A percentile compares a stretch with the other conserved stretches of the same genome.
Evolutionary conservation across 2,888 invertebrate genomes (phyloP).

Genomic region (Ariolimax columbianus): DNA sequence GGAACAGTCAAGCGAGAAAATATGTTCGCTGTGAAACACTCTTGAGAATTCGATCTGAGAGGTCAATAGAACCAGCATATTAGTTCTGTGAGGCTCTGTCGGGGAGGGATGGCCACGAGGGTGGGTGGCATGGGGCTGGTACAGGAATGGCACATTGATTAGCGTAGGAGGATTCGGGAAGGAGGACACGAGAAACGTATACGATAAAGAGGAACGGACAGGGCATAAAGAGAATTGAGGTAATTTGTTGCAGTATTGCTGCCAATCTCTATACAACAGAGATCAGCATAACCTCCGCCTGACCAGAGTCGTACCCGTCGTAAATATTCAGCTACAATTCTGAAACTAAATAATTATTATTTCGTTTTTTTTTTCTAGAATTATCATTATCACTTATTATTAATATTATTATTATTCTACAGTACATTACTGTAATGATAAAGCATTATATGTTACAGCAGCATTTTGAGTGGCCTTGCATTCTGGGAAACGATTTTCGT

Average conservation of each 20-base stretch:
- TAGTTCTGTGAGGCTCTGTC: background rate
- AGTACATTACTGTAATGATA: too few relatives aligned
- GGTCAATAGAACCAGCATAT: background rate
- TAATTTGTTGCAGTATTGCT: background rate
- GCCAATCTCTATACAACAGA: too few relatives aligned
- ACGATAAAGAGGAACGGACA: background rate
- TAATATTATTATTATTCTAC: too few relatives aligned
- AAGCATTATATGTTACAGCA: too few relatives aligned
- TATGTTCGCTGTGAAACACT: background rate
- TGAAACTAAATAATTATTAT: too few relatives aligned
- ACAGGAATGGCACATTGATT: background rate
- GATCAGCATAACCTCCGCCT: too few relatives aligned
- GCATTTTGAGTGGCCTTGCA: too few relatives aligned
- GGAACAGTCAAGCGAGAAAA: background rate
- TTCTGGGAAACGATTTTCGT: too few relatives aligned
- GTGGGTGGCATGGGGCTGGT: background rate
- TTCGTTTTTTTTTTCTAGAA: too few relatives aligned
- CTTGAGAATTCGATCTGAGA: background rate
- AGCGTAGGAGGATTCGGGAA: conserved; percentile 1
- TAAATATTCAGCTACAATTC: too few relatives aligned
- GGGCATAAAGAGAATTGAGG: background rate
- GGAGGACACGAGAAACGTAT: background rate
- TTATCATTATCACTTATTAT: too few relatives aligned
- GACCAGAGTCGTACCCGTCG: too few relatives aligned
- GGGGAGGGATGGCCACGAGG: background rate